phyloP scores from a whole-genome alignment of 2,797 vertebrate genomes.

The Rhinophrynus dorsalis region DNA sequence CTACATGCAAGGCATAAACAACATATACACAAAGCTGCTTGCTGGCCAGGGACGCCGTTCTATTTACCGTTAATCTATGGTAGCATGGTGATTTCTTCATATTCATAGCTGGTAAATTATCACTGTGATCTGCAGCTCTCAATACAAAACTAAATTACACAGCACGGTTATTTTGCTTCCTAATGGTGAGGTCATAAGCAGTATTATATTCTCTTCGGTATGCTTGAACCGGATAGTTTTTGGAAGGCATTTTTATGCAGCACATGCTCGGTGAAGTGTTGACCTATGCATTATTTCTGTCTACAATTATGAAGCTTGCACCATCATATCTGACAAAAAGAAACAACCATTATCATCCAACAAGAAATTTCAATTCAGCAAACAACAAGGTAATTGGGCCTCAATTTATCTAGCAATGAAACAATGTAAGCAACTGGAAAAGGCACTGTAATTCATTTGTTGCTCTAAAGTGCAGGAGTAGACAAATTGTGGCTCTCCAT shows the following conservation, averaged over 20 bases:
- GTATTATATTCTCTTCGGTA: neutral
- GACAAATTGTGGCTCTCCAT: too few relatives aligned
- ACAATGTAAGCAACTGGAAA: too few relatives aligned
- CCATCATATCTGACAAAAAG: too few relatives aligned
- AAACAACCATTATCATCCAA: too few relatives aligned
- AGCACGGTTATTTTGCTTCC: neutral
- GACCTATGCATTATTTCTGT: neutral
- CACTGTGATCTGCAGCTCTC: neutral
- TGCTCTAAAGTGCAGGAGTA: too few relatives aligned
- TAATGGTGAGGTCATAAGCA: neutral
- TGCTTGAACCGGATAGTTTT: neutral
- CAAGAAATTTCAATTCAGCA: too few relatives aligned
- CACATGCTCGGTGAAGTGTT: neutral
- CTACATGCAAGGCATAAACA: conserved; percentile 23
- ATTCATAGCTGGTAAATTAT: conserved; percentile 18
- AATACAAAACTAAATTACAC: conserved; percentile 11
- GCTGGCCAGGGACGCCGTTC: neutral
- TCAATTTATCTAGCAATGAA: too few relatives aligned
- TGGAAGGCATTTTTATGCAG: neutral
- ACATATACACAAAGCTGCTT: conserved; percentile 12
- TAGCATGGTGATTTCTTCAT: neutral
- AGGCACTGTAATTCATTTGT: too few relatives aligned
- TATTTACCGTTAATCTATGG: neutral
- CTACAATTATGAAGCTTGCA: too few relatives aligned
- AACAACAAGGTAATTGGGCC: too few relatives aligned